Percentiles rank a stretch among this genome's conserved stretches.
Conservation (phyloP, 2,113 vertebrate species). For the Perognathus longimembris region DNA sequence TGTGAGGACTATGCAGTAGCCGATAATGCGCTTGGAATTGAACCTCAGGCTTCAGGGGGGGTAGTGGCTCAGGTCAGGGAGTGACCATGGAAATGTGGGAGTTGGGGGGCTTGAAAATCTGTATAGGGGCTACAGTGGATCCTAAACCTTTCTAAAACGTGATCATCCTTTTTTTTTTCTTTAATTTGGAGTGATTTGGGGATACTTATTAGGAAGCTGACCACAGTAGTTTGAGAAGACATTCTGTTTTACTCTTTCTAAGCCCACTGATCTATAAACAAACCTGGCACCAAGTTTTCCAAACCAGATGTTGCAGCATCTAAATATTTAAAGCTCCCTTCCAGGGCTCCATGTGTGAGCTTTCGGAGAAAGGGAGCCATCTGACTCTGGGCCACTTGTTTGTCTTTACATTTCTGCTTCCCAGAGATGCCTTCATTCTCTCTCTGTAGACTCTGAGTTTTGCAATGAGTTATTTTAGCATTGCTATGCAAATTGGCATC, state of each 20-base stretch:
- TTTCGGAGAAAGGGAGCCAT: background rate
- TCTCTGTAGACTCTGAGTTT: background rate
- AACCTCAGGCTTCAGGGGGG: background rate
- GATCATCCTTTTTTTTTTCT: background rate
- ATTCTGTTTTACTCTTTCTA: conserved; percentile 37
- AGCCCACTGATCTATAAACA: background rate
- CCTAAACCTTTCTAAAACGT: background rate
- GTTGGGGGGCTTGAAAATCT: background rate
- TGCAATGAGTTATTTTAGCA: background rate
- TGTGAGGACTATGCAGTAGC: fast-evolving
- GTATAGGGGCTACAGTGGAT: background rate
- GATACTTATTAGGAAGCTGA: background rate
- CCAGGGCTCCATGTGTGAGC: background rate
- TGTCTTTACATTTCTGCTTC: background rate
- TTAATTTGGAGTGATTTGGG: background rate
- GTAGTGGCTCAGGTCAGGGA: background rate
- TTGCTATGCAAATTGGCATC: background rate
- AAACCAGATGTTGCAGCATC: conserved; percentile 35
- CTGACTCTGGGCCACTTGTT: background rate
- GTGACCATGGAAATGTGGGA: background rate
- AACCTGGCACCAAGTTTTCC: background rate
- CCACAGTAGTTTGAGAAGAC: background rate
- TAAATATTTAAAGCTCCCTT: conserved; percentile 43
- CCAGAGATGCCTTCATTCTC: conserved; percentile 10
- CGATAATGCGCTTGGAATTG: background rate